These are phyloP conservation scores for Erpornis zantholeuca DNA, from an alignment of 2,113 vertebrate species.

Conservation along the genomic window DNA sequence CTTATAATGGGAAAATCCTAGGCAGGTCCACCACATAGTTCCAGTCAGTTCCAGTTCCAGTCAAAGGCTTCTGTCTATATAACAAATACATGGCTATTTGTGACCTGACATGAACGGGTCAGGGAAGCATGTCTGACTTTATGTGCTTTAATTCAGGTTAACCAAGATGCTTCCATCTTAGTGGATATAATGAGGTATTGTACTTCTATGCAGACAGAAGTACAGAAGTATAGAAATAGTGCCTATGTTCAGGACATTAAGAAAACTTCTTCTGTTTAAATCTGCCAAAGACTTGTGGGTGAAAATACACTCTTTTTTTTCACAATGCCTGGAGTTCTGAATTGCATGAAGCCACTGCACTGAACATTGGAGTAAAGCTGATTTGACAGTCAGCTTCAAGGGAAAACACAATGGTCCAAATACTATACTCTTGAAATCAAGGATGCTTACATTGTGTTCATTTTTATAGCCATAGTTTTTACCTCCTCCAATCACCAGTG, in stretches of 20 bases:
- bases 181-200: not conserved
- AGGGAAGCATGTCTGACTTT: not conserved
- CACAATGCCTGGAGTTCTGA: not conserved
- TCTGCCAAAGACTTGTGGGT: not conserved
- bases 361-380: not conserved
- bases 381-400: not conserved
- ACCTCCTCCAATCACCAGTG: not conserved
- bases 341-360: not conserved
- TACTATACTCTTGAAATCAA: not conserved
- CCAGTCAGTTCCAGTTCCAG: not conserved
- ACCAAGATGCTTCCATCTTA: not conserved
- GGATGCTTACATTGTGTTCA: not conserved
- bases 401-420: not conserved
- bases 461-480: not conserved
- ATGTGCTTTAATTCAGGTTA: not conserved
- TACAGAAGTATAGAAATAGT: not conserved
- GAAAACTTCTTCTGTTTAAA: not conserved
- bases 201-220: not conserved
- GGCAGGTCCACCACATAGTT: not conserved
- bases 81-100: not conserved
- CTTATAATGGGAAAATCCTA: not conserved
- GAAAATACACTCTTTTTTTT: not conserved
- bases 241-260: not conserved
- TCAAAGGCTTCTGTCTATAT: not conserved
- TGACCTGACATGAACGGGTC: not conserved